phyloP scores from a whole-genome alignment of 2,888 invertebrate genomes.

The Lasioglossum lativentre region DNA sequence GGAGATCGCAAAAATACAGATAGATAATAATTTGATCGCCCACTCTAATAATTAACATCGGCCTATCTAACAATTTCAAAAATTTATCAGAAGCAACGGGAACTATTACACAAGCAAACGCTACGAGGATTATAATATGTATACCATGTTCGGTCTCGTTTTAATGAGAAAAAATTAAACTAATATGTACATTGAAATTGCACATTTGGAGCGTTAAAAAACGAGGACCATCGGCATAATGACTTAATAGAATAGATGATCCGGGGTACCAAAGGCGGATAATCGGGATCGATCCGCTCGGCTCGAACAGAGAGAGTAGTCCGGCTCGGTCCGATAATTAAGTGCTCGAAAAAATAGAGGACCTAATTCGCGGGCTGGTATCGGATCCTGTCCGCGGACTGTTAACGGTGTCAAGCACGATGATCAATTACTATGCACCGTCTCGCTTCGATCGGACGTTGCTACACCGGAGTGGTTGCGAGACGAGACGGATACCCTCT shows the following conservation, averaged over 20 bases:
- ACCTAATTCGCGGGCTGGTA: conserved; percentile 11
- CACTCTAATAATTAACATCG: too few species aligned
- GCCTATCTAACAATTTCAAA: too few species aligned
- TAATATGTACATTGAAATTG: background rate
- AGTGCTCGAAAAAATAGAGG: conserved; percentile 9
- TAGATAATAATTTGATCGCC: too few species aligned
- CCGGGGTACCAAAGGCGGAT: background rate
- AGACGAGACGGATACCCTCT: conserved; percentile 12
- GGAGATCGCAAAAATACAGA: too few species aligned
- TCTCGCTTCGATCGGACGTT: conserved; percentile 40
- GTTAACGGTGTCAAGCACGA: conserved; percentile 44
- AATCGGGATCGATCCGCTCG: conserved; percentile 4
- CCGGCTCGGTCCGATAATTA: background rate
- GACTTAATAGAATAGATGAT: background rate
- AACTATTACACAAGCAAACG: background rate
- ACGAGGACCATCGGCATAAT: background rate
- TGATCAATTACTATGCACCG: conserved; percentile 54
- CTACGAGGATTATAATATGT: background rate
- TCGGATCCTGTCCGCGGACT: background rate
- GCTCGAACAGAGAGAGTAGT: background rate
- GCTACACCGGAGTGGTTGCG: background rate
- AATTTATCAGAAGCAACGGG: too few species aligned
- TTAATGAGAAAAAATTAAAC: background rate
- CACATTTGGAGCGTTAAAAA: background rate
- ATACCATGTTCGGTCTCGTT: background rate